phyloP scores from a whole-genome alignment of 2,113 vertebrate genomes.

The Xyliphius kryptos region DNA sequence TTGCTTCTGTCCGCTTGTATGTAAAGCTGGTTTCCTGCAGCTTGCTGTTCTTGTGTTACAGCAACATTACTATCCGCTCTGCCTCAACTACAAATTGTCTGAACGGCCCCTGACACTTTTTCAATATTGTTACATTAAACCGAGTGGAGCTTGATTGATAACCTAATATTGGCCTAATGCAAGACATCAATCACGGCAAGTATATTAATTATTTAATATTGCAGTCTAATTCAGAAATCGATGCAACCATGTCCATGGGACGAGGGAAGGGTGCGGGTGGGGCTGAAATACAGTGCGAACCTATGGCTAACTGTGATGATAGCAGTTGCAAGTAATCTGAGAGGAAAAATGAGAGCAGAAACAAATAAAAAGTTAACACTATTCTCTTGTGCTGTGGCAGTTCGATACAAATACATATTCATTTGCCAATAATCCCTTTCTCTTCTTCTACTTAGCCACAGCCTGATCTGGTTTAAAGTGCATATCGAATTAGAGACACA shows the following conservation, averaged over 20 bases:
- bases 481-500: conserved; percentile 83
- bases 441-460: conserved; percentile 73
- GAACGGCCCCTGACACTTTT: conserved; percentile 97
- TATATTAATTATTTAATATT: conserved; percentile 99
- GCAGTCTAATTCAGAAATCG: conserved; percentile 98
- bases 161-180: conserved; percentile 99
- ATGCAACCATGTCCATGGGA: conserved; percentile 68
- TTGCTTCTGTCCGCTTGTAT: conserved; percentile 25
- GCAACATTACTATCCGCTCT: conserved; percentile 80
- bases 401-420: conserved; percentile 87
- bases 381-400: conserved; percentile 63
- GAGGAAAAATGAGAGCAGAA: conserved; percentile 47
- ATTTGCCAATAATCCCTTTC: conserved; percentile 86
- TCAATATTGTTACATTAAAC: conserved; percentile 99
- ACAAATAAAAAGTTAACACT: conserved; percentile 55
- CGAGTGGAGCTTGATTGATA: conserved; percentile 99
- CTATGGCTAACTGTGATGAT: conserved; percentile 15
- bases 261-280: conserved; percentile 59
- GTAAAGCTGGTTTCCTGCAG: conserved; percentile 57
- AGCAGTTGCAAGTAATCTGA: not conserved
- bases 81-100: conserved; percentile 97
- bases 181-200: conserved; percentile 99
- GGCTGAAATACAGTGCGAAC: conserved; percentile 8
- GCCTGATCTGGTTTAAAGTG: conserved; percentile 78
- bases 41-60: conserved; percentile 71